Evolutionary conservation across 2,113 vertebrate genomes (phyloP), one percentile per base, ranked within the genome.

Genomic region (Dolichallabes microphthalmus): DNA sequence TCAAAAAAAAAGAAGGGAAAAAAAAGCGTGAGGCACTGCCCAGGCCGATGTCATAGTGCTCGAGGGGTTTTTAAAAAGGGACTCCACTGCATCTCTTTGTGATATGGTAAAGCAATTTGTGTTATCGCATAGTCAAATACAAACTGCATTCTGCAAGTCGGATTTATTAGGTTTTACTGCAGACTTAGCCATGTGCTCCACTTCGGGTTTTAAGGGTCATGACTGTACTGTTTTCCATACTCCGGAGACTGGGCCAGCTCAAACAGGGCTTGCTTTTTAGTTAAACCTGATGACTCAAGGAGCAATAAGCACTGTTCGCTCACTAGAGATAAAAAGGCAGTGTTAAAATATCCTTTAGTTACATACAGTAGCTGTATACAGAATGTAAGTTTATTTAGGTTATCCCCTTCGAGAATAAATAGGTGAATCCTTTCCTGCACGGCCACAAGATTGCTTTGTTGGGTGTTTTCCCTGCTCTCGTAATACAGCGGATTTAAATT

Each of bases 41-140:
- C 64, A 61, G 50, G 27, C 66, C 66, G 8, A 27, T 52, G 80
- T 83, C 87, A 83, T 35, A 80, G 73, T 39, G 53, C 78, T 71
- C 30, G 55, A 22, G 14, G 53, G 85, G 64, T 73, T 88, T 71
- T 60, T n/a, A n/a, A 52, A 85, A 85, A 73, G 45, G 73, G 61
- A 20, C 55, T 32, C 30, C 73, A 35, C 45, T 53, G 69, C n/a
- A 64, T 6, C n/a, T 68, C 81, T 74, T 63, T 81, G 27, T 74
- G 68, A 50, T 61, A 64, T 10, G n/a, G 25, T 60, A 80, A 61
- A 85, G 39, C n/a, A 30, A 61, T 71, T 61, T 80, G 13, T 35
- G 60, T 55, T 19, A 60, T 55, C 52, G 30, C 14, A 39, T 68
- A 15, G 63, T 69, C 61, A 69, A 69, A 85, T 69, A 57, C 13